Percentiles rank a stretch among this genome's conserved stretches.
These are phyloP conservation scores for Charanyca ferruginea DNA, from an alignment of 2,888 invertebrate species.

Conservation along the genomic window DNA sequence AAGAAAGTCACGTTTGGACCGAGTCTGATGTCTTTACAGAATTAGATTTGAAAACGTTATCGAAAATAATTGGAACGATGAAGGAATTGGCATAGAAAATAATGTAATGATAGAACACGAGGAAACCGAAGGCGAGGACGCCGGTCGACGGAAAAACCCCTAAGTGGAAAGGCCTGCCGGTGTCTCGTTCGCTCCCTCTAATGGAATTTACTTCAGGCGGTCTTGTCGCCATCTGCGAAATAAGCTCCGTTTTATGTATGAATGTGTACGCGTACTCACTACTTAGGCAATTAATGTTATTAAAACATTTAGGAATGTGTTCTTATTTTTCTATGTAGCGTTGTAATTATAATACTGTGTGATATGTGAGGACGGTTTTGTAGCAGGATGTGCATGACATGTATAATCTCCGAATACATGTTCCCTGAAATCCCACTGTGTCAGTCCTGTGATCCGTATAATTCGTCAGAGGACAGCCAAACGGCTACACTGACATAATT, in stretches of 20 bases:
- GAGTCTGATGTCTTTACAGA: constrained; percentile 40
- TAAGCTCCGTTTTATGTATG: constrained; percentile 61
- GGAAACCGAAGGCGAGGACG: constrained; percentile 57
- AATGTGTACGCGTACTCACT: constrained; percentile 39
- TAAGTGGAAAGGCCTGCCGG: constrained; percentile 77
- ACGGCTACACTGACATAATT: constrained; percentile 59
- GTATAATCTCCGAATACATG: constrained; percentile 67
- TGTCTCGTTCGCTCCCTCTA: constrained; percentile 72
- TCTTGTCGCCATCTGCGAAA: constrained; percentile 68
- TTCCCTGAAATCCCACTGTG: constrained; percentile 65
- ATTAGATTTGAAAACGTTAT: constrained; percentile 47
- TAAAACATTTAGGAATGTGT: constrained; percentile 33
- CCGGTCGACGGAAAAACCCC: constrained; percentile 74
- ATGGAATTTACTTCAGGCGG: constrained; percentile 77
- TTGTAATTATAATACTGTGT: constrained; percentile 17
- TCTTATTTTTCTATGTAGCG: constrained; percentile 17
- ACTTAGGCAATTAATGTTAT: constrained; percentile 45
- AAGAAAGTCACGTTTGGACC: constrained; percentile 38
- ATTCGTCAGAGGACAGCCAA: constrained; percentile 67
- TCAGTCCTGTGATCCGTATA: constrained; percentile 68
- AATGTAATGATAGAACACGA: constrained; percentile 65
- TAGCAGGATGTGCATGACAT: constrained; percentile 63
- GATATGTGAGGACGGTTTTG: constrained; percentile 30
- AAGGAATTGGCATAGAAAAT: constrained; percentile 54
- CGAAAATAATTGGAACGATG: constrained; percentile 61